Percentiles rank a stretch among this genome's conserved stretches.
Evolutionary conservation across 1,140 invertebrate genomes (phyloP).

Genomic region (Calliphora vicina): DNA sequence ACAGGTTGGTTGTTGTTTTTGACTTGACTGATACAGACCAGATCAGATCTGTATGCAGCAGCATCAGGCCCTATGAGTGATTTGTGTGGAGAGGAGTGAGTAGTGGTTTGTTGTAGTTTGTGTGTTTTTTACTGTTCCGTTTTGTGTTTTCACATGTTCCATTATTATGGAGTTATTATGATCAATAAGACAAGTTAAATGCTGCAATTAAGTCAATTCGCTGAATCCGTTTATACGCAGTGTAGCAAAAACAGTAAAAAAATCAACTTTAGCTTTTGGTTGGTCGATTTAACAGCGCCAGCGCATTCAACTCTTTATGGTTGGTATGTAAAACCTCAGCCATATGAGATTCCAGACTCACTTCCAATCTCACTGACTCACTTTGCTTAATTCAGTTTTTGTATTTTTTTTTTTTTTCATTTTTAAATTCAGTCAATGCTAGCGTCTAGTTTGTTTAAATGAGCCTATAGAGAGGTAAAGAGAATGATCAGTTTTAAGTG

Average conservation of each 20-base stretch:
- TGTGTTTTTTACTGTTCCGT: neutral
- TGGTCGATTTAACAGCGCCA: neutral
- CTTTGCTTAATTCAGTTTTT: neutral
- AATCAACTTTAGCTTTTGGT: too few relatives aligned
- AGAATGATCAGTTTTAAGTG: neutral
- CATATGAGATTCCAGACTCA: neutral
- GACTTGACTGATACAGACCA: neutral
- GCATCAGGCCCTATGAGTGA: neutral
- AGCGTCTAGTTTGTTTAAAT: neutral
- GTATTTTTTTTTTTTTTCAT: neutral
- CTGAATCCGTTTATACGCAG: constrained; percentile 35
- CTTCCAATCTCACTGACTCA: neutral
- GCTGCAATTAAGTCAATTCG: constrained; percentile 60
- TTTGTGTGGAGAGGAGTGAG: neutral
- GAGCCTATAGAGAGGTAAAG: neutral
- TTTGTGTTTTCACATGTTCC: constrained; percentile 55
- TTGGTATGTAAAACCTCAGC: neutral
- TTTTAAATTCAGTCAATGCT: neutral
- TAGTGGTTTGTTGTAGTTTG: neutral
- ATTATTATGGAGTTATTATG: constrained; percentile 64
- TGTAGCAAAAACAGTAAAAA: neutral
- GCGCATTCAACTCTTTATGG: constrained; percentile 3
- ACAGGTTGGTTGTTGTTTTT: constrained; percentile 14
- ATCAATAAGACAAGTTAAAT: constrained; percentile 64
- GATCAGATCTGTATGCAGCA: neutral